Conservation (phyloP, 2,113 vertebrate species). For the Setophaga petechia region DNA sequence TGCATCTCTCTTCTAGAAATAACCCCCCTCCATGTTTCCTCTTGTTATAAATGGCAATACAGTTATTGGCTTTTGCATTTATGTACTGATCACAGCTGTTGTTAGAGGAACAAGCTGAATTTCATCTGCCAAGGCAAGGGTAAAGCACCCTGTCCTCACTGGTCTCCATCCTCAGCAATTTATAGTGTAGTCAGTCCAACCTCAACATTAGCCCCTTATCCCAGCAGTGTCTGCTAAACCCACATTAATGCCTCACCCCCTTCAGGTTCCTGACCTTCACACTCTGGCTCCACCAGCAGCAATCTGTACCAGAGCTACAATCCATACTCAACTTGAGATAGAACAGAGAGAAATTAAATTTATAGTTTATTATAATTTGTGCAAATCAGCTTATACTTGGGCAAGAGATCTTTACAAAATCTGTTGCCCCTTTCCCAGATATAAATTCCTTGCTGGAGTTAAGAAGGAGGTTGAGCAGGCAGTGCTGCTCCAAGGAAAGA, state of each 20-base stretch:
- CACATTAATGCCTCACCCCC: not conserved
- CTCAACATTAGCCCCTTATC: not conserved
- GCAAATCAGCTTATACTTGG: not conserved
- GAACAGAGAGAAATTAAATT: not conserved
- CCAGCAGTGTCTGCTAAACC: not conserved
- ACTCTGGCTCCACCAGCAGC: not conserved
- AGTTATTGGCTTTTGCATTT: not conserved
- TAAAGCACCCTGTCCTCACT: not conserved
- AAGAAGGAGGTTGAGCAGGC: not conserved
- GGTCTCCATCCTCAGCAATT: not conserved
- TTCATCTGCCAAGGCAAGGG: not conserved
- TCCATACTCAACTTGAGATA: accelerated
- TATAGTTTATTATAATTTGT: not conserved
- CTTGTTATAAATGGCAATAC: not conserved
- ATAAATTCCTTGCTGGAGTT: not conserved
- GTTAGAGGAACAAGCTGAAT: not conserved
- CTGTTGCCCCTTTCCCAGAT: not conserved
- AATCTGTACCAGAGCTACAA: not conserved
- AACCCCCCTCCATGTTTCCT: not conserved
- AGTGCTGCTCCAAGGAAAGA: not conserved
- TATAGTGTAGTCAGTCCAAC: too few species aligned
- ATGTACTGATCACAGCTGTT: not conserved
- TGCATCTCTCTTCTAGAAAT: not conserved
- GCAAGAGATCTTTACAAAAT: not conserved
- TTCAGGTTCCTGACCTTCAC: not conserved